A percentile compares a stretch with the other conserved stretches of the same genome.
Evolutionary conservation across 2,113 vertebrate species (phyloP).

Genomic region (Corynorhinus townsendii): DNA sequence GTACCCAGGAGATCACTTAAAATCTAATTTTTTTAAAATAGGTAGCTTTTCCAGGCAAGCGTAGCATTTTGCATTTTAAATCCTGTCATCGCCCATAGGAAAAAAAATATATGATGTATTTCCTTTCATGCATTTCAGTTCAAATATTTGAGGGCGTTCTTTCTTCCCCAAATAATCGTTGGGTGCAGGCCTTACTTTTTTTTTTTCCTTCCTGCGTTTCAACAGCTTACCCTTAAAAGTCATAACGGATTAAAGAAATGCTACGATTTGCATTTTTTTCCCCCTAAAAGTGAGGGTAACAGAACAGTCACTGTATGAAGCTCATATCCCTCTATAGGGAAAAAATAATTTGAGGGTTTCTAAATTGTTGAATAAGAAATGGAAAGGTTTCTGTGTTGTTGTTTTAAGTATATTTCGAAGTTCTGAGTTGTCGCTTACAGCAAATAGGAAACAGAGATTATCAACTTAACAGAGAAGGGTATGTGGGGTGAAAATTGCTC

Average conservation of each 20-base stretch:
- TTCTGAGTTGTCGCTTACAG: background rate
- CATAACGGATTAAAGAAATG: slow-evolving; percentile 38
- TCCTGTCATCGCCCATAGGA: slow-evolving; percentile 63
- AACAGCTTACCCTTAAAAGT: slow-evolving; percentile 27
- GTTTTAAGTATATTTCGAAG: background rate
- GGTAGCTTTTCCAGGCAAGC: slow-evolving; percentile 70
- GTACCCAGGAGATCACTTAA: slow-evolving; percentile 50
- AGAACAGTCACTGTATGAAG: background rate
- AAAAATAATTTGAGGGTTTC: background rate
- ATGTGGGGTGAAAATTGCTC: background rate
- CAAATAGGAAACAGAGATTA: background rate
- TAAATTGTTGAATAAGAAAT: slow-evolving; percentile 27
- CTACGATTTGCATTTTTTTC: slow-evolving; percentile 18
- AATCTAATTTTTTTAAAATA: slow-evolving; percentile 44
- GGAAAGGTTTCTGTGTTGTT: background rate
- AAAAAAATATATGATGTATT: slow-evolving; percentile 62
- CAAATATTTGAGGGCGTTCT: slow-evolving; percentile 58
- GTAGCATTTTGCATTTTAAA: slow-evolving; percentile 66
- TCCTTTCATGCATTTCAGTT: slow-evolving; percentile 53
- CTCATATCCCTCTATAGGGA: background rate
- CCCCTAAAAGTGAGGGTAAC: background rate
- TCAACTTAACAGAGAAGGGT: background rate
- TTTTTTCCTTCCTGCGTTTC: slow-evolving; percentile 39
- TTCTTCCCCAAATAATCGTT: slow-evolving; percentile 55
- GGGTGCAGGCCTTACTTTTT: background rate